Evolutionary conservation across 2,797 vertebrate species (phyloP), one percentile per base, ranked within the genome.

Genomic region (Pygocentrus nattereri): DNA sequence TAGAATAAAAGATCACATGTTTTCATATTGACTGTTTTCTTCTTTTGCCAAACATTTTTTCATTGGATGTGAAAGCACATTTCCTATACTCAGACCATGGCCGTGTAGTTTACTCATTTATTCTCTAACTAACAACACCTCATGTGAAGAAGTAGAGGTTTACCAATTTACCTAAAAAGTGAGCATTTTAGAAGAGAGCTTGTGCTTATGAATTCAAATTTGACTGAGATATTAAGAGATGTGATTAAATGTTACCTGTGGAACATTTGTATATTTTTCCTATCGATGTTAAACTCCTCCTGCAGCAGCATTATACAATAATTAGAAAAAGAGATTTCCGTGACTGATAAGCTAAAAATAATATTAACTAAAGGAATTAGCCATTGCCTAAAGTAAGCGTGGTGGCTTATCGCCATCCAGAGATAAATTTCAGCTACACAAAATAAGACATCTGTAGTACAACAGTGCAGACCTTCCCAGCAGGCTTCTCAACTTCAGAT

Each of bases 381-480:
- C 13, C 69, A 50, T 30, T 52, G 47, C 49, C 27, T 71, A 21
- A 50, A 71, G 25, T 52, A 52, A 71, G 25, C 30, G 23, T 1
- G 16, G 25, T 50, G 47, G 23, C 23, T 70, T 70, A 27, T 50
- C 68, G 0, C 12, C 47, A 52, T 19, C 21, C 16, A 47, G n/a
- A 69, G 67, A 71, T 52, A 49, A 19, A 27, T 52, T 52, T 71
- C 49, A 27, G 49, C 49, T 15, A 19, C 25, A 71, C 18, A 52
- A 62, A 71, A 72, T 19, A 50, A 62, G 41, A 71, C 21, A 68
- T 25, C 41, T 34, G 67, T 47, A 49, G 34, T 72, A 71, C 68
- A 72, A 18, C 13, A 72, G 30, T 4, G 56, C 41, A 50, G 41
- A 62, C 8, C 19, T 25, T n/a, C 56, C 68, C 67, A 50, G 27